phyloP scores from a whole-genome alignment of 2,113 vertebrate species.

The Ranitomeya variabilis region DNA sequence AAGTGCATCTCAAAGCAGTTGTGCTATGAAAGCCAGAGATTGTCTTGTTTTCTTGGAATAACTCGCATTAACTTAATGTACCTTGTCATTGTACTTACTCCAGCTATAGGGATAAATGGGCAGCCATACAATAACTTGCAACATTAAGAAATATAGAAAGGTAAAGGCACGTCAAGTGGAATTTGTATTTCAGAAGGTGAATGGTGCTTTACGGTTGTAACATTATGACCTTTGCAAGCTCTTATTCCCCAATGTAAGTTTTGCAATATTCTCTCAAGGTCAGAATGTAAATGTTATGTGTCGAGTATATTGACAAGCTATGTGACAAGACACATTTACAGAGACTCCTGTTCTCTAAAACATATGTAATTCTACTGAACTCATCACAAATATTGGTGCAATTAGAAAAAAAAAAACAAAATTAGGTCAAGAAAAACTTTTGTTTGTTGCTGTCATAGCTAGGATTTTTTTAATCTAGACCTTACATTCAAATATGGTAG shows the following conservation, averaged over 20 bases:
- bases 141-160: conserved; percentile 51
- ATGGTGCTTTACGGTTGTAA: conserved; percentile 62
- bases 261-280: conserved; percentile 37
- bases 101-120: conserved; percentile 40
- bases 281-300: conserved; percentile 36
- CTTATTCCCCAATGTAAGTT: conserved; percentile 52
- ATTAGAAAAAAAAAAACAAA: no score
- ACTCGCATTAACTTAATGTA: conserved; percentile 35
- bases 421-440: no score
- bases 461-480: no score
- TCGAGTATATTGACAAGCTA: not conserved
- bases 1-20: not conserved
- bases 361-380: not conserved
- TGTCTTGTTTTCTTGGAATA: conserved; percentile 42
- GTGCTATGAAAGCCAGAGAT: not conserved
- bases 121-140: conserved; percentile 52
- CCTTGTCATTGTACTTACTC: conserved; percentile 36
- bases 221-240: conserved; percentile 59
- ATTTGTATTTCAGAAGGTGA: conserved; percentile 53
- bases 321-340: not conserved
- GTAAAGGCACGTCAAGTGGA: conserved; percentile 59
- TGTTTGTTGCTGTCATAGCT: no score
- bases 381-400: not conserved
- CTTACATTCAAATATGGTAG: no score
- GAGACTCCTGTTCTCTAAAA: not conserved